Base-by-base conservation (phyloP, 92 coral and sea anemone genomes). In the Meandrina meandrites region DNA sequence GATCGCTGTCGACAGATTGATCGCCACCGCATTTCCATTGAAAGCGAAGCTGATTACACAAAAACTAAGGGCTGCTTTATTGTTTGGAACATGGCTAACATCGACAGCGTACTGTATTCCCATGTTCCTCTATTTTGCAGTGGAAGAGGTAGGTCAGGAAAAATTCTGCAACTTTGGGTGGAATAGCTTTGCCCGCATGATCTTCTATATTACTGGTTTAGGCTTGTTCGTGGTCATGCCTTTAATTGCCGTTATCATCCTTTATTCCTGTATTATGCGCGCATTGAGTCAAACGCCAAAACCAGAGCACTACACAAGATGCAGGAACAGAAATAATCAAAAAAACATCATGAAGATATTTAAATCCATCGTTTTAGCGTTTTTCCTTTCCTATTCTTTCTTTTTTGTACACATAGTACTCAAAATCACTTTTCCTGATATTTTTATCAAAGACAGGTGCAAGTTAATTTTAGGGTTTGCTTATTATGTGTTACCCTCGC, bases 261-360 rank as follows among this genome's bases (percentile, higher is more conserved):
- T 73, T 4, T 73, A 73, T 18, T 73, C 50, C 3, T 37, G 78
- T 5, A 36, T 73, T 37, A 34, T 73, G 51, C 78, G n/a, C 27
- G 28, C 10, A 0, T 27, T 76, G 14, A 14, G 22, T 0, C 14
- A n/a, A n/a, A 47, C 36, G 21, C 57, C 11, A 0, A n/a, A 45
- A 11, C 60, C 57, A 48, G 60, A 24, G 45, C 1, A 18, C 58
- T 5, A 22, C 15, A 12, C 34, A 11, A 5, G 35, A n/a, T 13
- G 34, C 62, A 45, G 37, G 3, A 76, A 47, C 48, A 76, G 62
- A 28, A 42, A 11, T 16, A 48, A 48, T 18, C 34, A 76, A 9
- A 56, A 76, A 27, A 76, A 48, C 24, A 76, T 76, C 36, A 76
- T 76, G 80, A 76, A 47, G 60, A 76, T 76, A 76, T 76, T 76